phyloP scores from a whole-genome alignment of 2,888 invertebrate genomes.

The Pseudoips prasinana region DNA sequence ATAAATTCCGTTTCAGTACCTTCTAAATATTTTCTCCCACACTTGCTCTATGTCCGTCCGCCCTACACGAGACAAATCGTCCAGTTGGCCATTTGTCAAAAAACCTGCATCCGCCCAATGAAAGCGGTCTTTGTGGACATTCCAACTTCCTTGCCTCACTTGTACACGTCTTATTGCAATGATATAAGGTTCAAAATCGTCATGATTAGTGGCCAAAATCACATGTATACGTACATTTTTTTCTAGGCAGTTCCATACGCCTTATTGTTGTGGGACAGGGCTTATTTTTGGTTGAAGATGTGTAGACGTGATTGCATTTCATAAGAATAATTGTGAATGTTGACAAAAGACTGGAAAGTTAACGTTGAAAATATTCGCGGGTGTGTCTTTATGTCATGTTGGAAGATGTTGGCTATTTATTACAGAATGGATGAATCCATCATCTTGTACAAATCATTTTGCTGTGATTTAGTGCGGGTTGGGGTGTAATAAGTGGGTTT shows the following conservation, averaged over 20 bases:
- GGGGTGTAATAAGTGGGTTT: background rate
- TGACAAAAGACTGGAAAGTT: conserved; percentile 38
- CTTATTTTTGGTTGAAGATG: conserved; percentile 6
- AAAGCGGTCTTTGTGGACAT: conserved; percentile 67
- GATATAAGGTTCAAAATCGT: conserved; percentile 39
- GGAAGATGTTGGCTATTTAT: conserved; percentile 32
- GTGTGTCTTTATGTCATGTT: conserved; percentile 30
- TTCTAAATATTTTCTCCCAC: background rate
- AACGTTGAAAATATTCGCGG: conserved; percentile 40
- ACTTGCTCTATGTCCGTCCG: conserved; percentile 59
- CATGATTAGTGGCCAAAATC: conserved; percentile 5
- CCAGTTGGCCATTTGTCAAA: conserved; percentile 80
- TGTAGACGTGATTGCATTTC: conserved; percentile 13
- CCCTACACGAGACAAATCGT: conserved; percentile 78
- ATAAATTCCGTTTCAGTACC: too few species aligned
- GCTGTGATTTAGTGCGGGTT: conserved; percentile 15
- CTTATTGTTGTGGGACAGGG: conserved; percentile 12
- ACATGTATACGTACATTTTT: conserved; percentile 1
- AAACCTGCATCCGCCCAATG: conserved; percentile 78
- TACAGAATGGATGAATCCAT: conserved; percentile 12
- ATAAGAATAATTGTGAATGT: conserved; percentile 37
- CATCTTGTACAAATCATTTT: conserved; percentile 10
- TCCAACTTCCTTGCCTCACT: conserved; percentile 32
- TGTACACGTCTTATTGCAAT: conserved; percentile 32
- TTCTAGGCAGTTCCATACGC: conserved; percentile 4